These are phyloP conservation scores for Polyergus mexicanus DNA, from an alignment of 1,140 invertebrate genomes.

Conservation along the genomic window DNA sequence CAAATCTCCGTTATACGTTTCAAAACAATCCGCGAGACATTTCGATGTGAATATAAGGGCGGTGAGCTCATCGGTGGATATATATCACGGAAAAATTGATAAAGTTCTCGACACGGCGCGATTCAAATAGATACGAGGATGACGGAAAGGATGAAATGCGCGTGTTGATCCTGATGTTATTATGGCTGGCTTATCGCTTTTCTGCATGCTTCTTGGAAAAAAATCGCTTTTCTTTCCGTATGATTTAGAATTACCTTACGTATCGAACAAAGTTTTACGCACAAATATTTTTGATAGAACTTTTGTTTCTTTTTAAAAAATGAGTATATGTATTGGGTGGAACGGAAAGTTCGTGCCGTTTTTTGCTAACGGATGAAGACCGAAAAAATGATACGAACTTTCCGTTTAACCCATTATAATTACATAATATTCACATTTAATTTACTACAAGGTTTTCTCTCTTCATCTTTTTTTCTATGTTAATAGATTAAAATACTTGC, in stretches of 20 bases:
- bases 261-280: background rate
- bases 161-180: constrained; percentile 10
- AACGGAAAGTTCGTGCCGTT: too few species aligned
- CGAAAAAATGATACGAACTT: too few species aligned
- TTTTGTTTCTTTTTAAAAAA: background rate
- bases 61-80: constrained; percentile 27
- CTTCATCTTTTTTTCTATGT: background rate
- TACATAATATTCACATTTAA: background rate
- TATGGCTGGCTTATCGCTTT: constrained; percentile 21
- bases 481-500: background rate
- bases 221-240: constrained; percentile 14
- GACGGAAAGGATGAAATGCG: background rate
- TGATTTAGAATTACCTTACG: constrained; percentile 20
- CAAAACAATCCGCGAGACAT: constrained; percentile 10
- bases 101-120: background rate
- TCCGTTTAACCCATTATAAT: too few species aligned
- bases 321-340: background rate
- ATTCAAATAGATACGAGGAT: constrained; percentile 2
- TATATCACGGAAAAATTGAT: constrained; percentile 41
- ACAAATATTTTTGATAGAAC: background rate
- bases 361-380: too few species aligned
- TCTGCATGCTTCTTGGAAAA: background rate
- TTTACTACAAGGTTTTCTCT: background rate
- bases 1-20: constrained; percentile 26
- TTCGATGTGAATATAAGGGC: constrained; percentile 9